Evolutionary conservation across 2,113 vertebrate species (phyloP), one percentile per base, ranked within the genome.

Genomic region (Megaleporinus macrocephalus): DNA sequence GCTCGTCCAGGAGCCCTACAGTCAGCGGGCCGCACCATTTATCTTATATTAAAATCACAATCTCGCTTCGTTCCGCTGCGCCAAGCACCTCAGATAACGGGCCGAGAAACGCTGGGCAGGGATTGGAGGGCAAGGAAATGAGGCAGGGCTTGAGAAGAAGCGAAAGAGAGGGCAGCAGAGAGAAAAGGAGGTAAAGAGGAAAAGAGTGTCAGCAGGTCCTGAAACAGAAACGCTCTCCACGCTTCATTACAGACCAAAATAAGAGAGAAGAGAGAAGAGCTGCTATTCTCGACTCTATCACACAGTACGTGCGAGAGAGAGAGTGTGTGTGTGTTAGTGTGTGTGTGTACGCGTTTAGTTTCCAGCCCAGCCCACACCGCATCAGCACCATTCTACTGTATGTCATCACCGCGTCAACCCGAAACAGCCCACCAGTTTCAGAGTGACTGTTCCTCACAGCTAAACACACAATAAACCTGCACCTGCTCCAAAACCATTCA

Each of bases 241-340:
- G 90, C 89, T 89, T 92, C 92, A 91, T 90, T 90, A 86, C 86
- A 87, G 86, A 92, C 91, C 90, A 93, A 90, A 91, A 92, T 92
- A 80, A 80, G n/a, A n/a, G n/a, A n/a, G n/a, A 49, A 62, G 66
- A 79, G 55, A 33, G 59, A 62, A 72, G 69, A 61, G 41, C 68
- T 80, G 78, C 41, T 63, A 63, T 72, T 80, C 47, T 72, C 1
- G 9, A 55, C 63, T 33, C 63, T 33, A 29, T 27, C 73, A 65
- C 57, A 59, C 47, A 55, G 78, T 62, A 18, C 7, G 36, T 36
- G 36, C 7, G 36, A 4, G 36, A 3, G 36, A 3, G 36, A 36
- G 36, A 4, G 36, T 36, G 36, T 36, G 36, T 36, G 36, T 36
- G 36, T 7, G 36, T 7, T 3, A 36, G 36, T 36, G 36, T 36